Conservation (phyloP, 1,140 invertebrate genomes). For the Vollenhovia emeryi region DNA sequence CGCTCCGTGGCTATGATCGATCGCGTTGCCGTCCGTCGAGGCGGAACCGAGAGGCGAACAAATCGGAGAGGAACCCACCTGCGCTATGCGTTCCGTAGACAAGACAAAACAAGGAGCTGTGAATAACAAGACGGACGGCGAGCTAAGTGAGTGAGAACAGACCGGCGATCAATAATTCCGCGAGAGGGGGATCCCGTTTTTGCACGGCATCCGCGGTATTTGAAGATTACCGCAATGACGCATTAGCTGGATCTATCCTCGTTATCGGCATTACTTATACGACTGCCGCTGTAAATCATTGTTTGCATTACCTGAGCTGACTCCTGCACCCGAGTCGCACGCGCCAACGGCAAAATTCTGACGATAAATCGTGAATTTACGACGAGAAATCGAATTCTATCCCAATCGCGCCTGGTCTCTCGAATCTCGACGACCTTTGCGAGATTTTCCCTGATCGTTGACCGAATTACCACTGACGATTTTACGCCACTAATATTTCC, state of each 20-base stretch:
- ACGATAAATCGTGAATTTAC: neutral
- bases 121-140: slow-evolving; percentile 33
- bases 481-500: slow-evolving; percentile 27
- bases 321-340: neutral
- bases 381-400: slow-evolving; percentile 1
- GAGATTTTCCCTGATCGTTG: neutral
- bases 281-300: slow-evolving; percentile 34
- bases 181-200: slow-evolving; percentile 23
- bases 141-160: slow-evolving; percentile 50
- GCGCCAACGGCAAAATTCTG: neutral
- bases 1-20: slow-evolving; percentile 63
- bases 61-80: slow-evolving; percentile 40
- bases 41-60: slow-evolving; percentile 52
- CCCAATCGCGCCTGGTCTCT: neutral
- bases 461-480: neutral
- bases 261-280: slow-evolving; percentile 22
- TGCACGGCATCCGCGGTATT: slow-evolving; percentile 1
- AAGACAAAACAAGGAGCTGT: slow-evolving; percentile 51
- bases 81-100: slow-evolving; percentile 1
- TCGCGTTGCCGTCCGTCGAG: slow-evolving; percentile 46
- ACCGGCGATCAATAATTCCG: slow-evolving; percentile 48
- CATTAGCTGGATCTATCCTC: slow-evolving; percentile 13
- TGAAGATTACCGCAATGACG: slow-evolving; percentile 38
- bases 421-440: slow-evolving; percentile 1
- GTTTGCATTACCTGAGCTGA: slow-evolving; percentile 22